Base-by-base conservation (phyloP, 2,888 invertebrate species). In the Nemoura dubitans region DNA sequence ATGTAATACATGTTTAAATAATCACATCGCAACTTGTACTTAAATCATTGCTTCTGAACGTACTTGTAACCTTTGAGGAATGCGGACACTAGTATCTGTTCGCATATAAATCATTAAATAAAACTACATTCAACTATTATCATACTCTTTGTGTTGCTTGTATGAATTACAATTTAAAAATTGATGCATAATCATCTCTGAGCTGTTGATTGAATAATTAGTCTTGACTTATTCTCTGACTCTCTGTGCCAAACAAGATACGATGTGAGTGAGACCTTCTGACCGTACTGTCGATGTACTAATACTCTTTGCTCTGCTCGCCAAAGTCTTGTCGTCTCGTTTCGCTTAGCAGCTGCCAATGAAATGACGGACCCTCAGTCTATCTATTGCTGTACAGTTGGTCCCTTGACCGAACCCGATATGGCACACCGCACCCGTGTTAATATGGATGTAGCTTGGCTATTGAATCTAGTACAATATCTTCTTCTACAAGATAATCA, bases 381-480 rank as follows among this genome's bases (percentile, higher is more conserved):
- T 59, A 10, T 14, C 2, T 59, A 7, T 59, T 10, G 16, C 59
- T 59, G 59, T 59, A 59, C 59, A 59, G 59, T 21, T 59, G 16
- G 14, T 7, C 59, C 59, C 3, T 59, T 3, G 21, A 59, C 21
- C 59, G 59, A 59, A 59, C 14, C 2, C 6, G 14, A 21, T 21
- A 2, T 59, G 59, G 14, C 59, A 21, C 59, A 21, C 16, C 6
- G 14, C 59, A 21, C 59, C 1, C 16, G 59, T 59, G 16, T 59
- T 78, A 78, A 26, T 78, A 10, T 78, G 26, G 26, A 78, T 78
- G 78, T 78, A 78, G 78, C 78, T 78, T 78, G 78, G n/a, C 25
- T 78, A 78, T 78, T 78, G 78, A 78, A 14, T 78, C 26, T 78
- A 78, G 59, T 21, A 59, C 59, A 59, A 59, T 59, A 21, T 59